phyloP scores from a whole-genome alignment of 1,140 invertebrate genomes.

The Scaptomyza montana region DNA sequence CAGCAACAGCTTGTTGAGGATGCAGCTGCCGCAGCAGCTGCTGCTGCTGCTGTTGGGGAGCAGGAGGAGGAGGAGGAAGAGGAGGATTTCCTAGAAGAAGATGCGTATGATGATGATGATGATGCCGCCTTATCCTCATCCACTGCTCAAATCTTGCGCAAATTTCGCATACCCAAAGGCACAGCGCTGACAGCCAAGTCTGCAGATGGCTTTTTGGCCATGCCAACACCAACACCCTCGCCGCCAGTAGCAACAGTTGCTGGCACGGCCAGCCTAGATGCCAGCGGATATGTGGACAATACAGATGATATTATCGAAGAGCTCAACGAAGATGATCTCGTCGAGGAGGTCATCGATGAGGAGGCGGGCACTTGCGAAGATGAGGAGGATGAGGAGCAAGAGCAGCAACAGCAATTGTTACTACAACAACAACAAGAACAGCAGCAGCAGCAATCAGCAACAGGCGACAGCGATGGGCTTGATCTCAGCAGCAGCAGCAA shows the following conservation, averaged over 20 bases:
- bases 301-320: constrained; percentile 70
- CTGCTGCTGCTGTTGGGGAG: background rate
- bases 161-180: constrained; percentile 80
- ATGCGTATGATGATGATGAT: constrained; percentile 64
- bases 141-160: constrained; percentile 76
- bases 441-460: constrained; percentile 13
- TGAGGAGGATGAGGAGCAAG: constrained; percentile 24
- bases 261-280: constrained; percentile 30
- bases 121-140: constrained; percentile 51
- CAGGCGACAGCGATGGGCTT: constrained; percentile 44
- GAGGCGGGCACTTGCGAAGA: constrained; percentile 27
- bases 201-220: constrained; percentile 54
- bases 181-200: constrained; percentile 74
- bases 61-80: constrained; percentile 23
- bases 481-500: constrained; percentile 44
- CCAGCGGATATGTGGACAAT: constrained; percentile 53
- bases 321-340: constrained; percentile 74
- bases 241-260: constrained; percentile 48
- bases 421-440: constrained; percentile 23
- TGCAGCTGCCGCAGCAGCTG: constrained; percentile 7
- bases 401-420: constrained; percentile 24
- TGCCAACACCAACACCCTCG: constrained; percentile 76
- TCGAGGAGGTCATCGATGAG: constrained; percentile 77
- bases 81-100: constrained; percentile 59
- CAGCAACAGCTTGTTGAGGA: constrained; percentile 46